Base-by-base conservation (phyloP, 1,140 invertebrate species). In the Laodelphax striatellus region DNA sequence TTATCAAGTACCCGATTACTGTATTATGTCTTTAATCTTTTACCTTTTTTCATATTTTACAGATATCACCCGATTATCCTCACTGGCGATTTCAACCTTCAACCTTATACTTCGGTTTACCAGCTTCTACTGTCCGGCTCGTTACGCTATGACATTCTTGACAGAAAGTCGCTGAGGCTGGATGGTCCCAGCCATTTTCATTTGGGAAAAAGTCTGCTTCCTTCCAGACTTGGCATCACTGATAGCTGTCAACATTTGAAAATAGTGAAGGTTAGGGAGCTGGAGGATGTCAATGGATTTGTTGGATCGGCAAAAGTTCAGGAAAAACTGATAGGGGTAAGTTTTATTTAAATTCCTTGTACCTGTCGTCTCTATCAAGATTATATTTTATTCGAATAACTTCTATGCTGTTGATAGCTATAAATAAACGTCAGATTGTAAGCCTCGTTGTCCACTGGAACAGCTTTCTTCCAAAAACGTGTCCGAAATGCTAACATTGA, bases 11-110 rank as follows among this genome's bases (percentile, higher is more conserved):
- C n/a, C n/a, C n/a, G n/a, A n/a, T n/a, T n/a, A n/a, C n/a, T n/a
- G 24, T 28, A 28, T 28, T 28, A 4, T 28, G 6, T 28, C 2
- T 28, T 28, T 28, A 2, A 28, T 28, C 2, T 6, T 28, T 6
- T 28, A 28, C 6, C 6, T 28, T 8, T 38, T 38, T 38, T 11
- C 1, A 8, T 38, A 44, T 62, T 64, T 41, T 11, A 46, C 42
- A 58, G 56, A 21, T 58, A 90, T 69, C 70, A 84, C 52, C 92
- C 94, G 0, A 79, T 91, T 2, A 82, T 97, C 59, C 59, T 97
- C 52, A 87, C 88, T 10, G 94, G 94, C 0, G 94, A 98, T 72
- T 88, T 97, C 55, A 98, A 98, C 74, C 82, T 86, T 6, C 74
- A 81, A 62, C 85, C 88, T 0, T 69, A 82, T 44, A 85, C 84